phyloP scores from a whole-genome alignment of 2,113 vertebrate species.

The Corythornis cristatus region DNA sequence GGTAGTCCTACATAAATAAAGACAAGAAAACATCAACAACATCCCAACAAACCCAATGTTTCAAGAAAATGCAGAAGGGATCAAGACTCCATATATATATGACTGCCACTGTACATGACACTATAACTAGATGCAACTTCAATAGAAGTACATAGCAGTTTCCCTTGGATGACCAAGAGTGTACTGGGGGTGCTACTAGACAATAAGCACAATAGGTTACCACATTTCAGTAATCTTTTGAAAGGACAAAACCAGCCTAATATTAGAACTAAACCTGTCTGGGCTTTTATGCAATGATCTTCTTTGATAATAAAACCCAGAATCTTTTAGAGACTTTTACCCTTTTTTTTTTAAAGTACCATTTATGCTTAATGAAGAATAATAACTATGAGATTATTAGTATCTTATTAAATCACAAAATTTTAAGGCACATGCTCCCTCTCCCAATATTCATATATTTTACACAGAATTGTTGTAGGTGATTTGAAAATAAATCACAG shows the following conservation, averaged over 20 bases:
- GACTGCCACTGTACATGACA: not conserved
- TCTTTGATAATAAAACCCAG: not conserved
- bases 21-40: not conserved
- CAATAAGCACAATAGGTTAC: not conserved
- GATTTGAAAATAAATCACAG: not conserved
- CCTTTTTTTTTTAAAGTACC: not conserved
- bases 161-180: not conserved
- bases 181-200: not conserved
- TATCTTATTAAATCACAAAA: not conserved
- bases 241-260: not conserved
- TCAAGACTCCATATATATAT: not conserved
- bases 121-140: not conserved
- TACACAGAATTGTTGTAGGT: fast-evolving
- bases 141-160: not conserved
- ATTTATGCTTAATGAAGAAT: not conserved
- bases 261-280: not conserved
- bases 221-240: not conserved
- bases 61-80: not conserved
- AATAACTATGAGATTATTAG: not conserved
- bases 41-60: not conserved
- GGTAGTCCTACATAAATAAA: not conserved
- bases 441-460: not conserved
- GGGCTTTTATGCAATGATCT: not conserved
- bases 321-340: not conserved
- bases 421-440: not conserved